phyloP scores from a whole-genome alignment of 2,113 vertebrate genomes.

The Silurus glanis region DNA sequence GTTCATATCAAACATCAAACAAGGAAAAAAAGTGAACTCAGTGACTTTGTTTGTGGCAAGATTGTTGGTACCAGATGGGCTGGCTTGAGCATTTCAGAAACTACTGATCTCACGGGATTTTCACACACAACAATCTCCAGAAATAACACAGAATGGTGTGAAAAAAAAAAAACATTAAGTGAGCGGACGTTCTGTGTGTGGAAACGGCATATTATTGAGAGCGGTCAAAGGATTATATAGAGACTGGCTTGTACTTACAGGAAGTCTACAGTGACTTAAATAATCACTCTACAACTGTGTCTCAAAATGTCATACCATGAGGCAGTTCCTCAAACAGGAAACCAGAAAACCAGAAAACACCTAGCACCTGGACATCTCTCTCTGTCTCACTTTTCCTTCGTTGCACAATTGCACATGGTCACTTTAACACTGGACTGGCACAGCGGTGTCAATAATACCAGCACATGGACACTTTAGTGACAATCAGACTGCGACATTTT shows the following conservation, averaged over 20 bases:
- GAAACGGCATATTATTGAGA: neutral
- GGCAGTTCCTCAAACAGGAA: neutral
- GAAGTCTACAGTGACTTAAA: neutral
- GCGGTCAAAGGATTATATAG: too few species aligned
- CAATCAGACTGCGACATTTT: too few species aligned
- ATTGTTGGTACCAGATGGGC: neutral
- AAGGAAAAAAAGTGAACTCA: neutral
- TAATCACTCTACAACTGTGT: neutral
- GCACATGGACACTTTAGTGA: too few species aligned
- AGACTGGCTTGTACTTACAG: neutral
- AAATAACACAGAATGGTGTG: neutral
- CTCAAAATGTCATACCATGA: neutral
- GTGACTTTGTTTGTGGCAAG: neutral
- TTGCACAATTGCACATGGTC: too few species aligned
- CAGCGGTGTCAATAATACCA: too few species aligned
- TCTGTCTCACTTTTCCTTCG: too few species aligned
- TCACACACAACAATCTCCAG: neutral
- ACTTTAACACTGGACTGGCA: too few species aligned
- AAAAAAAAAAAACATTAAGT: neutral
- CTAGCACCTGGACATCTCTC: too few species aligned
- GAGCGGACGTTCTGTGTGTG: neutral
- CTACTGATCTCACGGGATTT: neutral
- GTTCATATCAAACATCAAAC: neutral
- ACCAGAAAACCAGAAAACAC: too few species aligned
- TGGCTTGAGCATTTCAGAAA: neutral